Evolutionary conservation across 2,888 invertebrate species (phyloP), one percentile per base, ranked within the genome.

Genomic region (Coremacera marginata): DNA sequence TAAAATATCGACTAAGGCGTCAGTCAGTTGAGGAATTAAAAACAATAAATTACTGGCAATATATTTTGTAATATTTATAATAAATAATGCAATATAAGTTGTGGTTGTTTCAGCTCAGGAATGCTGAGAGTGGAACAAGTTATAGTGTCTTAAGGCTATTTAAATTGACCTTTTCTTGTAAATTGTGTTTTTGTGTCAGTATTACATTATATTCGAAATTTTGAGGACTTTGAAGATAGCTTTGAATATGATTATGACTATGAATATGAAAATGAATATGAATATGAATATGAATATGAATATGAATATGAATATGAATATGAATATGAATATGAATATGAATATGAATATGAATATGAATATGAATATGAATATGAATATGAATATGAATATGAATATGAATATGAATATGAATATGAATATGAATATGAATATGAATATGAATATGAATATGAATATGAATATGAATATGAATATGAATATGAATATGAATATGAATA

Each of bases 181-280:
- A 37, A 8, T 37, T 37, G 37, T 37, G 1, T 8, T 37, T 37
- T 37, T 37, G 37, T 37, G n/a, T n/a, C n/a, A n/a, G n/a, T n/a
- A n/a, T n/a, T n/a, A n/a, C 37, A 37, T 31, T 31, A 31, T 31
- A 31, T 31, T 31, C 31, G 31, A 31, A 31, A 37, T 7, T 4
- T 1, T 37, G 37, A 7, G 37, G 37, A 8, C 37, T 5, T 5
- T 55, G 9, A 55, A 3, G 5, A 7, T 16, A 16, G 22, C 4
- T 16, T 19, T 55, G 8, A 52, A n/a, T 52, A 52, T 52, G n/a
- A 52, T 3, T 52, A 7, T 52, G n/a, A 52, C 2, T 52, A 52
- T 52, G n/a, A 52, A n/a, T 52, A 52, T 52, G n/a, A 52, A n/a
- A n/a, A 52, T 52, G n/a, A 52, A n/a, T 52, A 52, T 52, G n/a